Conservation (phyloP, 2,113 vertebrate species). For the Corynorhinus townsendii region DNA sequence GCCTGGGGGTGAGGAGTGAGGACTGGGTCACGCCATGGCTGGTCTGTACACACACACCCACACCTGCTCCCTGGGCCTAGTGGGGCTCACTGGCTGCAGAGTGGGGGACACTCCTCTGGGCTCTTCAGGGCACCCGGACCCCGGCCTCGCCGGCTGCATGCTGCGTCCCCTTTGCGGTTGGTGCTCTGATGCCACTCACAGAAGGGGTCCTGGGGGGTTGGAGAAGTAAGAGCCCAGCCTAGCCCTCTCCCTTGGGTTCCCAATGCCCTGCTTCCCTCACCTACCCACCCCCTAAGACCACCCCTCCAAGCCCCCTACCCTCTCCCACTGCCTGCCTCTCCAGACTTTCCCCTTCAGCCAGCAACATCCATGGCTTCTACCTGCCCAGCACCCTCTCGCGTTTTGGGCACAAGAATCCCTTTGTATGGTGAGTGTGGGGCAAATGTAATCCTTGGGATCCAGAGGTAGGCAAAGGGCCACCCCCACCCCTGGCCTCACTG, state of each 20-base stretch:
- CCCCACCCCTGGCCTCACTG: neutral
- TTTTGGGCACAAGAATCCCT: neutral
- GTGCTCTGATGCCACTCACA: constrained; percentile 93
- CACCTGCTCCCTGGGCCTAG: neutral
- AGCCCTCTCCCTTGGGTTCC: neutral
- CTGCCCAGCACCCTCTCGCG: neutral
- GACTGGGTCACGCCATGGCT: neutral
- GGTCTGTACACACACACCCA: fast-evolving
- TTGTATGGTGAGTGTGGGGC: neutral
- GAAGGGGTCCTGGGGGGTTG: constrained; percentile 83
- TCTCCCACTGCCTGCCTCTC: neutral
- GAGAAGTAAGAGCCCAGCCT: neutral
- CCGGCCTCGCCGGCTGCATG: constrained; percentile 89
- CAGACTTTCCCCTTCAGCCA: neutral
- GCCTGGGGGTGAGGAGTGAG: constrained; percentile 74
- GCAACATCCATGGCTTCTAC: neutral
- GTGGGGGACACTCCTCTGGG: constrained; percentile 83
- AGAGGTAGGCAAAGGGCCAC: neutral
- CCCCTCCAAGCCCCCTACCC: neutral
- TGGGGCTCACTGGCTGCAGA: constrained; percentile 89
- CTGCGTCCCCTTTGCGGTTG: constrained; percentile 91
- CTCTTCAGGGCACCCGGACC: constrained; percentile 87
- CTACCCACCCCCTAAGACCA: neutral
- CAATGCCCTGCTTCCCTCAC: neutral
- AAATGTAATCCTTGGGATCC: neutral